Base-by-base conservation (phyloP, 2,888 invertebrate genomes). In the Diaphora mendica region DNA sequence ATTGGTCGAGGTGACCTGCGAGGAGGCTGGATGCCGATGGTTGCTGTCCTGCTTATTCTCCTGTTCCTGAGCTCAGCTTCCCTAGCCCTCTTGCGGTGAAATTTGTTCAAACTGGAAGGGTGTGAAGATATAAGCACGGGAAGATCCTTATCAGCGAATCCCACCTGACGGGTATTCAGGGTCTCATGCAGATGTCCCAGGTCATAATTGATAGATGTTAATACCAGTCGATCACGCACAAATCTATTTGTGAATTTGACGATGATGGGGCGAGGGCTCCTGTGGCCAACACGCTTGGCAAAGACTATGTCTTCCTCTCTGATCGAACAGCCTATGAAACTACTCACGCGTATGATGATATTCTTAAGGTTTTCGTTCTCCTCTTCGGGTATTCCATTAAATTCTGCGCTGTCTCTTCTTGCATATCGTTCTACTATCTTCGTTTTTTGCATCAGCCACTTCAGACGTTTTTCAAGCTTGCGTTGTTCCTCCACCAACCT, bases 321-420 rank as follows among this genome's bases (percentile, higher is more conserved):
- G n/a, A 71, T 35, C 4, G n/a, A 11, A 51, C 51, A 71, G 3
- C 35, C 51, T 64, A 71, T n/a, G 33, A 23, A 26, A 11, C 35
- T 65, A 20, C 33, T 35, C 51, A 71, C 33, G 26, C 64, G 51
- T 23, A 64, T 20, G 1, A 71, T 8, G 17, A 71, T 48, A 26
- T 9, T 33, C 3, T 13, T 35, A 8, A 71, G 71, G 39, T 65
- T 20, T 51, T 71, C 64, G 20, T 23, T n/a, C 8, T 30, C 17
- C 11, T 71, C 26, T 8, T 65, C 48, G 9, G 71, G 71, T 33
- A 71, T 65, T 7, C 71, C 71, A 51, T 71, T 71, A n/a, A 71
- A 39, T 51, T 71, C 71, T 33, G 65, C 5, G 26, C 51, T 30
- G 33, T 65, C 51, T 65, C 35, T 26, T n/a, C 11, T 55, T 15